Base-by-base conservation (phyloP, 1,140 invertebrate species). In the Drosophila nikananu region DNA sequence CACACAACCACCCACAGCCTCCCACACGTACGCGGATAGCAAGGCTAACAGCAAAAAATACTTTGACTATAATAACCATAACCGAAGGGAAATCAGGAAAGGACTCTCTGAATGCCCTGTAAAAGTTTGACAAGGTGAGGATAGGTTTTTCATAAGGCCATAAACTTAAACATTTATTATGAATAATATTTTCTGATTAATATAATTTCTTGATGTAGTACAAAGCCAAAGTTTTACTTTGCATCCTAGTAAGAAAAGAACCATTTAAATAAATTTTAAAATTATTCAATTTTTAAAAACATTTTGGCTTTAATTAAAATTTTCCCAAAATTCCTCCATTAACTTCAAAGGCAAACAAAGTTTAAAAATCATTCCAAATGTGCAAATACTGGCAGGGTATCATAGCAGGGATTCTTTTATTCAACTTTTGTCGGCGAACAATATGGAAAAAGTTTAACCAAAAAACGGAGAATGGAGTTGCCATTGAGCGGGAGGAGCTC, bases 361-460 rank as follows among this genome's bases (percentile, higher is more conserved):
- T 30, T 23, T 57, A 57, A 64, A 23, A 57, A 30, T 23, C 25
- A 25, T 64, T 15, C 1, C 15, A 13, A 30, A 21, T 42, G 19
- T 30, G 9, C 63, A 71, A 72, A 73, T 66, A 67, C 58, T 54
- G 62, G 46, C 51, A 68, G 82, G 64, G 76, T 87, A 87, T 68
- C 44, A 42, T 17, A 21, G 25, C 37, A 61, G 55, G 23, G 30
- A 73, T 73, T 74, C 70, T 73, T 74, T 74, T 52, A 61, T 39
- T 19, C 44, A 72, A 72, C 37, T 73, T 71, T 55, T 55, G 19
- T n/a, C 9, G 25, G 44, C 42, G 23, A 84, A 84, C 77, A 83
- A 83, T 83, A 87, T 89, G 84, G 72, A 78, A 89, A 89, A 89
- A 89, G 86, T 86, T 89, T 66, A 79, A 80, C 75, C 49, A 44